Conservation (phyloP, 2,888 invertebrate genomes). For the Tipula confusa region DNA sequence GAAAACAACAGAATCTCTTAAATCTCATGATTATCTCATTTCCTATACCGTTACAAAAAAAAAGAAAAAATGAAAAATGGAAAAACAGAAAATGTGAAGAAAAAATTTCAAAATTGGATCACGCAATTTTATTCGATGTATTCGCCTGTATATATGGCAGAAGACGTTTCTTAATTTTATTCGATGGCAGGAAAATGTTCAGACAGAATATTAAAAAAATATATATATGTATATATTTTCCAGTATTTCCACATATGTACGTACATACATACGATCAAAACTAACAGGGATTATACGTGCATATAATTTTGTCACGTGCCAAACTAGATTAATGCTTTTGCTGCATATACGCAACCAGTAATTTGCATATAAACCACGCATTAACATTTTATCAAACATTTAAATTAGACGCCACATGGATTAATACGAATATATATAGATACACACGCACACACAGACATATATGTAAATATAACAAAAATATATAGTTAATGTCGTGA, state of each 20-base stretch:
- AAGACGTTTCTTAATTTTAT: background rate
- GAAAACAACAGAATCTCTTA: background rate
- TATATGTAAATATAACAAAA: background rate
- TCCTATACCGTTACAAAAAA: no score
- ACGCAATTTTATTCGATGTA: background rate
- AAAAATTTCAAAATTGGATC: slow-evolving; percentile 5
- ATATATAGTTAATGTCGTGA: background rate
- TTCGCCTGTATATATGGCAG: background rate
- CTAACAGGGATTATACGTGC: background rate
- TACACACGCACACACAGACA: background rate
- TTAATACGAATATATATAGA: background rate
- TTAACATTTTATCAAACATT: background rate
- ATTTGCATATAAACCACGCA: background rate
- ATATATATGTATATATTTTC: no score
- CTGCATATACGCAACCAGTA: background rate
- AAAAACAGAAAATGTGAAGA: background rate
- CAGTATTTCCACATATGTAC: no score
- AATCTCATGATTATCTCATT: slow-evolving; percentile 20
- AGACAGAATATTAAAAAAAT: background rate
- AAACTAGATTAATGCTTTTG: background rate
- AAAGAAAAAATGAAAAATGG: no score
- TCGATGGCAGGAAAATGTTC: background rate
- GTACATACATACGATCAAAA: background rate
- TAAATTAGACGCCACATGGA: background rate
- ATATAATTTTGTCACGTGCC: background rate